These are phyloP conservation scores for Heterotilapia buettikoferi DNA, from an alignment of 2,113 vertebrate species.

Conservation along the genomic window DNA sequence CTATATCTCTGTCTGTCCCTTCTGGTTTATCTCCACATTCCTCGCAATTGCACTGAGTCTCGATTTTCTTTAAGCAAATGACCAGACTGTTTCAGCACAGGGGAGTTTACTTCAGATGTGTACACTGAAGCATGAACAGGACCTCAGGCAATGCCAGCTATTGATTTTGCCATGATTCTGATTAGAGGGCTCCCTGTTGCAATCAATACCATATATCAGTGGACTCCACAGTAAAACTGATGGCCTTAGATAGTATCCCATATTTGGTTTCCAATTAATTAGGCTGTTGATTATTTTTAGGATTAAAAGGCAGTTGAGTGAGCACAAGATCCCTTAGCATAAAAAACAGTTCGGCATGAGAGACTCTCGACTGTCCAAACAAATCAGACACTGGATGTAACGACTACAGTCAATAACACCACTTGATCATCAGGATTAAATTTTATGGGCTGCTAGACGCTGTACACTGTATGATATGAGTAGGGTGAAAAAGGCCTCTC, in stretches of 20 bases:
- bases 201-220: constrained; percentile 66
- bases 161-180: constrained; percentile 71
- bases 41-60: constrained; percentile 13
- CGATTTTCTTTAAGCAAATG: constrained; percentile 57
- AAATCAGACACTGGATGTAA: background rate
- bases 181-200: constrained; percentile 62
- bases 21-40: constrained; percentile 22
- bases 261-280: constrained; percentile 59
- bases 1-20: constrained; percentile 21
- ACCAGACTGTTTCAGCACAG: constrained; percentile 30
- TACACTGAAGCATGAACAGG: constrained; percentile 63
- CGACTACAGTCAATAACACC: constrained; percentile 30
- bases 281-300: constrained; percentile 40
- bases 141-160: constrained; percentile 57
- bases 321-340: constrained; percentile 4
- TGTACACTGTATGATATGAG: background rate
- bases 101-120: constrained; percentile 56
- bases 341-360: constrained; percentile 1
- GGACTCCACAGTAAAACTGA: constrained; percentile 55
- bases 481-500: constrained; percentile 20
- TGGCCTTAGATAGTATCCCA: constrained; percentile 44
- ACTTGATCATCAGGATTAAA: constrained; percentile 38
- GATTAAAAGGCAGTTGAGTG: constrained; percentile 44
- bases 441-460: constrained; percentile 25
- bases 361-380: background rate